Evolutionary conservation across 2,888 invertebrate species (phyloP).

Genomic region (Andrena trimmerana): DNA sequence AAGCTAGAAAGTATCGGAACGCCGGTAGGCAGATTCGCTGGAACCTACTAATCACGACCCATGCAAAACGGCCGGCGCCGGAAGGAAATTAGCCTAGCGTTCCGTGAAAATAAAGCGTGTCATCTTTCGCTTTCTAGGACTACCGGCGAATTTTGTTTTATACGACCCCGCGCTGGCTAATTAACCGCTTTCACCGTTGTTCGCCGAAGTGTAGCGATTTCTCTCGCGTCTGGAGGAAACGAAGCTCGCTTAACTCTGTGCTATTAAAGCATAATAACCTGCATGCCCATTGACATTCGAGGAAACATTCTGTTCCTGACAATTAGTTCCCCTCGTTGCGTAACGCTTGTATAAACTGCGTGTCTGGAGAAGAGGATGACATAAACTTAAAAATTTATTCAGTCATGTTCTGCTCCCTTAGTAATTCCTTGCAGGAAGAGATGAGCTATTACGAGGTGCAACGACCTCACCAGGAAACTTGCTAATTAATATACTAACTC

Average conservation of each 20-base stretch:
- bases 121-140: constrained; percentile 64
- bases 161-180: constrained; percentile 44
- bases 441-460: no score
- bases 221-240: constrained; percentile 45
- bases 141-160: constrained; percentile 53
- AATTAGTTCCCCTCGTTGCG: constrained; percentile 26
- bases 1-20: no score
- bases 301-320: constrained; percentile 19
- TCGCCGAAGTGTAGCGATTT: constrained; percentile 61
- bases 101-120: constrained; percentile 58
- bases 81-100: constrained; percentile 44
- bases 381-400: constrained; percentile 17
- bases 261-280: constrained; percentile 23
- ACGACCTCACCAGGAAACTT: no score
- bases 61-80: constrained; percentile 30
- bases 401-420: not conserved
- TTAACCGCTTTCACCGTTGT: constrained; percentile 65
- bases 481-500: no score
- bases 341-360: not conserved
- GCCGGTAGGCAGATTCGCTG: not conserved
- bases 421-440: constrained; percentile 3
- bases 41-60: constrained; percentile 33
- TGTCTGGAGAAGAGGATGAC: not conserved
- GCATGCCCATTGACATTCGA: constrained; percentile 32
- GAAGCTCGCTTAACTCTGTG: constrained; percentile 23